Base-by-base conservation (phyloP, 2,797 vertebrate species). In the Chrysocyon brachyurus region DNA sequence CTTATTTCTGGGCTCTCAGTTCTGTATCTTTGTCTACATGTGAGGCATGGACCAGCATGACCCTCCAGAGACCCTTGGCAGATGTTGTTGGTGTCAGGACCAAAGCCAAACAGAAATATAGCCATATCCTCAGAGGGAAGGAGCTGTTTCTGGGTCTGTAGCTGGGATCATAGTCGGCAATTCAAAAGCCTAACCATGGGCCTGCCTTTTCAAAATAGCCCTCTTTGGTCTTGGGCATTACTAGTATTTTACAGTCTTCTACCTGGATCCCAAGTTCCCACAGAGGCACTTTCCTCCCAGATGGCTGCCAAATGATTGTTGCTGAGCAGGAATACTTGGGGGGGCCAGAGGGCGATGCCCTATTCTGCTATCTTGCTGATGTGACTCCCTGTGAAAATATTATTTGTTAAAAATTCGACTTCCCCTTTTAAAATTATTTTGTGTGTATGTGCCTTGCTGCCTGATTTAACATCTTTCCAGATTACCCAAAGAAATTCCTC, bases 341-440 rank as follows among this genome's bases (percentile, higher is more conserved):
- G 40, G 40, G 40, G 5, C 46, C 6, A 12, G 28, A 3, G 9
- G n/a, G 40, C 36, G 19, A 14, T 31, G 5, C n/a, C 57, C 11
- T 63, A 54, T 36, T 63, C 22, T 3, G 21, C 28, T 28, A 84
- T 66, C 68, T 75, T 90, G 59, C 33, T 75, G n/a, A 56, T 15
- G 7, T 73, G 22, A 33, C 57, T 75, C 49, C 59, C 33, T 92
- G 46, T 26, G 40, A 82, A 88, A 83, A 87, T 77, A 77, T 56
- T 83, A 61, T 57, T 68, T 46, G 12, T 81, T 87, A 56, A 91
- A 61, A 86, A 21, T 92, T 88, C 88, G 6, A 90, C 70, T 91
- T 96, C 33, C 83, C 52, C 28, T 73, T 86, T 93, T 40, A 91
- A 52, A 91, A 92, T 87, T 66, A 66, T 9, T 86, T n/a, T 86